phyloP scores from a whole-genome alignment of 2,888 invertebrate species.

The Sinopyrophorus schimmeli region DNA sequence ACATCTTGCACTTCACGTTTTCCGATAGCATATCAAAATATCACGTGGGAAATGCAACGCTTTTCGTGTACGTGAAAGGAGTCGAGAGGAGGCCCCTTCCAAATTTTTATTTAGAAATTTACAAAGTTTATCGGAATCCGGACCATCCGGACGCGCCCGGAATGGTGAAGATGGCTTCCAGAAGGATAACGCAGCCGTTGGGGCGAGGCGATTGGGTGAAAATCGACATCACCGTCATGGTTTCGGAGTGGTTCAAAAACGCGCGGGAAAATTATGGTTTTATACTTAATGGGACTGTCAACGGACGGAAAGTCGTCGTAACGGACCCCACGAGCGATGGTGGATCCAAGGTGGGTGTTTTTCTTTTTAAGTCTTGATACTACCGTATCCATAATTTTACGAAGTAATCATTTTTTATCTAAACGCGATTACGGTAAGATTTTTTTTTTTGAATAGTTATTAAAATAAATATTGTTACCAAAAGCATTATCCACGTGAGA shows the following conservation, averaged over 20 bases:
- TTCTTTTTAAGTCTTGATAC: slow-evolving; percentile 5
- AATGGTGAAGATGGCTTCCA: slow-evolving; percentile 46
- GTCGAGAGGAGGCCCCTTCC: slow-evolving; percentile 51
- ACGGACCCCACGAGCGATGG: slow-evolving; percentile 65
- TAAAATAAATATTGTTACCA: slow-evolving; percentile 3
- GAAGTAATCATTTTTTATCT: too few species aligned
- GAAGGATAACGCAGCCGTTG: slow-evolving; percentile 58
- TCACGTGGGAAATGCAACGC: slow-evolving; percentile 68
- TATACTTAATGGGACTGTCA: slow-evolving; percentile 70
- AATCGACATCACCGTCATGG: slow-evolving; percentile 73
- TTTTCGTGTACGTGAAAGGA: slow-evolving; percentile 69
- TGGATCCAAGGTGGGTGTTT: slow-evolving; percentile 53
- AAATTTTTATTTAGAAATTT: slow-evolving; percentile 50
- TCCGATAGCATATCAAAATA: slow-evolving; percentile 71
- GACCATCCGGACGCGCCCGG: slow-evolving; percentile 48
- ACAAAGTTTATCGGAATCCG: slow-evolving; percentile 47
- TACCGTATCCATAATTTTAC: too few species aligned
- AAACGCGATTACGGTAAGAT: background rate
- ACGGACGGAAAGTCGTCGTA: slow-evolving; percentile 63
- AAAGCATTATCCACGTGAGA: too few species aligned
- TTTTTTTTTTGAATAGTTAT: background rate
- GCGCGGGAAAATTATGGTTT: slow-evolving; percentile 77
- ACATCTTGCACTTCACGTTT: slow-evolving; percentile 73
- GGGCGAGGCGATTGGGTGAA: slow-evolving; percentile 73
- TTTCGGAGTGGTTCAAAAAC: slow-evolving; percentile 76